Conservation (phyloP, 2,113 vertebrate genomes). For the Rhizomys pruinosus region DNA sequence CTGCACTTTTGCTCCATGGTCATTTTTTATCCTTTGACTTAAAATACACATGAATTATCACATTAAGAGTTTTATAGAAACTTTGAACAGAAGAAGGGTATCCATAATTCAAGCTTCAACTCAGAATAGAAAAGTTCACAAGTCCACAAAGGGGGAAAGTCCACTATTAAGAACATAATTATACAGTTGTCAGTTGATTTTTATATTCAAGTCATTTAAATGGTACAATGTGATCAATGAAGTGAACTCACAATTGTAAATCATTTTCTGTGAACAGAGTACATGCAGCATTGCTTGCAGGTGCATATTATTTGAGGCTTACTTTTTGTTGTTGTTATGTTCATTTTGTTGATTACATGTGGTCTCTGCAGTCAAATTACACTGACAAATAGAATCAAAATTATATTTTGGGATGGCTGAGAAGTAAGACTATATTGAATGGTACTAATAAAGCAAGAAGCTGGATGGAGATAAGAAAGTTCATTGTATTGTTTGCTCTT, state of each 20-base stretch:
- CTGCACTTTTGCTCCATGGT: too few species aligned
- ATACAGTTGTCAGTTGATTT: neutral
- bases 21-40: neutral
- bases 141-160: constrained; percentile 14
- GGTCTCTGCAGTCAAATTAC: neutral
- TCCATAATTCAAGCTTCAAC: neutral
- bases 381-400: neutral
- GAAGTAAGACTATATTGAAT: neutral
- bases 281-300: neutral
- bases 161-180: neutral
- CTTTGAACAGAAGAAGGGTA: neutral
- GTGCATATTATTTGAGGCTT: neutral
- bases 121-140: neutral
- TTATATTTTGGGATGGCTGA: neutral
- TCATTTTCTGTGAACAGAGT: neutral
- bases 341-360: neutral
- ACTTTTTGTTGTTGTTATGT: neutral
- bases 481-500: neutral
- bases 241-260: neutral
- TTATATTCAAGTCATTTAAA: constrained; percentile 30
- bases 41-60: constrained; percentile 36
- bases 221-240: neutral
- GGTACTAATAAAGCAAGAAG: neutral
- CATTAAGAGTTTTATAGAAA: constrained; percentile 4
- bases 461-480: neutral